Conservation (phyloP, 1,140 invertebrate genomes). For the Brachionus asplanchnoidis region DNA sequence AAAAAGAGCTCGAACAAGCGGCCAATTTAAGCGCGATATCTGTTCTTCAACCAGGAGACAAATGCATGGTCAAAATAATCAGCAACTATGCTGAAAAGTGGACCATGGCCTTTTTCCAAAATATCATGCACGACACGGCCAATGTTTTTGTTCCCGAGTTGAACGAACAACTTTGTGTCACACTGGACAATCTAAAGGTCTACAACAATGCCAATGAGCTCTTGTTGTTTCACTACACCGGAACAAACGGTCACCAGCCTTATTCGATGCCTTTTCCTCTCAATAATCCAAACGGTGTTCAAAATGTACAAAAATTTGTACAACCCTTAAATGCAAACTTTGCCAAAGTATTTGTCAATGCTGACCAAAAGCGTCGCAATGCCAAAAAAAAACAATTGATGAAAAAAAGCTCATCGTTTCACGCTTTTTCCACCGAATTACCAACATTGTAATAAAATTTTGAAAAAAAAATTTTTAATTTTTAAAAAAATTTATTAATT, state of each 20-base stretch:
- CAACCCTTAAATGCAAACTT: conserved; percentile 16
- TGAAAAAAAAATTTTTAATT: not conserved
- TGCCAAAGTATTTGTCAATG: conserved; percentile 25
- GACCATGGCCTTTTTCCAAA: conserved; percentile 36
- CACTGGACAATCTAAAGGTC: conserved; percentile 20
- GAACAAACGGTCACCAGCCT: not conserved
- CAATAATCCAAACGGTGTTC: conserved; percentile 28
- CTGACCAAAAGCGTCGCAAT: not conserved
- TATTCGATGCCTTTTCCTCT: not conserved
- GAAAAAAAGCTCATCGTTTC: conserved; percentile 40
- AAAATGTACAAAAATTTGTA: conserved; percentile 43
- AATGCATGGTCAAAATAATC: conserved; percentile 34
- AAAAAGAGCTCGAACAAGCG: conserved; percentile 40
- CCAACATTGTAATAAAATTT: conserved; percentile 31
- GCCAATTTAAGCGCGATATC: conserved; percentile 24
- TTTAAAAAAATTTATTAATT: not conserved
- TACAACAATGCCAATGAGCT: conserved; percentile 27
- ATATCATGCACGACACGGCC: conserved; percentile 20
- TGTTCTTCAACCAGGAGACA: conserved; percentile 26
- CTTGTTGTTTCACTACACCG: not conserved
- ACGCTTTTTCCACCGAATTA: conserved; percentile 20
- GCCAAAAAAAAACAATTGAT: conserved; percentile 36
- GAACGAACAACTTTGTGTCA: conserved; percentile 25
- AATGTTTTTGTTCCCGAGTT: conserved; percentile 35
- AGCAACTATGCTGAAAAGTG: conserved; percentile 33